These are phyloP conservation scores for Calycopis cecrops DNA, from an alignment of 1,140 invertebrate genomes.

Conservation along the genomic window DNA sequence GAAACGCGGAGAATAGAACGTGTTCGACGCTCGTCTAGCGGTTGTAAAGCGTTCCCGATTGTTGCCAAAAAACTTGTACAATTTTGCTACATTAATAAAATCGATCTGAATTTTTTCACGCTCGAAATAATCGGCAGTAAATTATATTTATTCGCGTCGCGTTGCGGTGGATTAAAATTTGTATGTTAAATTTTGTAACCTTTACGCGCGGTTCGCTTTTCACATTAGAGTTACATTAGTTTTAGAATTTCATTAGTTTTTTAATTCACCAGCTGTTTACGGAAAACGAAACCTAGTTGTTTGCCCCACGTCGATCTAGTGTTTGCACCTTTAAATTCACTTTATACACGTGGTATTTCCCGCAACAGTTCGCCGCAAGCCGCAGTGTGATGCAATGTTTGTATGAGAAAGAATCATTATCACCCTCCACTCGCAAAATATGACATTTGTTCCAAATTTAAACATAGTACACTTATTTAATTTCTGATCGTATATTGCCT, in stretches of 20 bases:
- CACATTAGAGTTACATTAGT: not conserved
- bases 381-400: conserved; percentile 67
- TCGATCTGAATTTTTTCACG: conserved; percentile 12
- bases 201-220: conserved; percentile 24
- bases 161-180: not conserved
- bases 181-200: conserved; percentile 56
- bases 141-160: conserved; percentile 10
- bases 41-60: conserved; percentile 37
- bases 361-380: conserved; percentile 30
- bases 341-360: conserved; percentile 57
- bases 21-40: conserved; percentile 23
- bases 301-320: conserved; percentile 41
- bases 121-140: conserved; percentile 16
- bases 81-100: conserved; percentile 14
- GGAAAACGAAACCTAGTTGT: conserved; percentile 36
- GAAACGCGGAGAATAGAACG: conserved; percentile 46
- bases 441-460: conserved; percentile 13
- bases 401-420: conserved; percentile 47
- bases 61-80: conserved; percentile 22
- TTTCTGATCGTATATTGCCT: not conserved
- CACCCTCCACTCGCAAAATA: conserved; percentile 12
- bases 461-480: not conserved
- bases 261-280: conserved; percentile 38
- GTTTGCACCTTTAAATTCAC: conserved; percentile 16
- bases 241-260: not conserved